Conservation (phyloP, 2,888 invertebrate genomes). For the Pilophorus perplexus region DNA sequence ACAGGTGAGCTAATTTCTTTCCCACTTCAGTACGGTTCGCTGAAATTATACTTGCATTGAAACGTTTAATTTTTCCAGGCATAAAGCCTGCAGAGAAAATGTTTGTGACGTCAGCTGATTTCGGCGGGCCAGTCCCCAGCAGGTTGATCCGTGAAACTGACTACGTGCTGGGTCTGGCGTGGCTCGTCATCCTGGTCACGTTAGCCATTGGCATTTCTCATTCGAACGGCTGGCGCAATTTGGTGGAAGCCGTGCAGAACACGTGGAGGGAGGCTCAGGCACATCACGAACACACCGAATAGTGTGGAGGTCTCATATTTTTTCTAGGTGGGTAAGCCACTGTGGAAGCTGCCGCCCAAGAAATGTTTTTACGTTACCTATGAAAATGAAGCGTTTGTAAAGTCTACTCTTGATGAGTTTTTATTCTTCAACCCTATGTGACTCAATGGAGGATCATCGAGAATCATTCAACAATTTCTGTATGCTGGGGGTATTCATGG, state of each 20-base stretch:
- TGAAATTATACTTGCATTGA: neutral
- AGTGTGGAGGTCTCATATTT: too few species aligned
- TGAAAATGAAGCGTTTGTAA: too few species aligned
- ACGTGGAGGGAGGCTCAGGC: conserved; percentile 87
- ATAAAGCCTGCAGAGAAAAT: conserved; percentile 62
- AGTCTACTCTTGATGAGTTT: too few species aligned
- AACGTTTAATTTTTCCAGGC: conserved; percentile 53
- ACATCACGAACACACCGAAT: conserved; percentile 74
- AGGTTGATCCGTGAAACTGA: conserved; percentile 75
- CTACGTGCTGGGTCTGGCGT: conserved; percentile 76
- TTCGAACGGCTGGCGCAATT: conserved; percentile 72
- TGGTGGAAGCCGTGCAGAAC: conserved; percentile 78
- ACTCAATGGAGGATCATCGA: too few species aligned
- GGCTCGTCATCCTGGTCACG: conserved; percentile 78
- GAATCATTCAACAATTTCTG: too few species aligned
- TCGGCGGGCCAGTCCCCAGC: conserved; percentile 76
- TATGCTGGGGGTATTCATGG: too few species aligned
- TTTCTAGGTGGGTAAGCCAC: too few species aligned
- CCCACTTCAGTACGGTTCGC: neutral
- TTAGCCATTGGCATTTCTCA: conserved; percentile 71
- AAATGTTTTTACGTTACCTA: too few species aligned
- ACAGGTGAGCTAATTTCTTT: conserved; percentile 56
- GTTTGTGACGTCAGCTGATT: conserved; percentile 71
- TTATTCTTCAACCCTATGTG: too few species aligned
- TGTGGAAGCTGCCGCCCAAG: too few species aligned